Base-by-base conservation (phyloP, 2,797 vertebrate genomes). In the Pygocentrus nattereri region DNA sequence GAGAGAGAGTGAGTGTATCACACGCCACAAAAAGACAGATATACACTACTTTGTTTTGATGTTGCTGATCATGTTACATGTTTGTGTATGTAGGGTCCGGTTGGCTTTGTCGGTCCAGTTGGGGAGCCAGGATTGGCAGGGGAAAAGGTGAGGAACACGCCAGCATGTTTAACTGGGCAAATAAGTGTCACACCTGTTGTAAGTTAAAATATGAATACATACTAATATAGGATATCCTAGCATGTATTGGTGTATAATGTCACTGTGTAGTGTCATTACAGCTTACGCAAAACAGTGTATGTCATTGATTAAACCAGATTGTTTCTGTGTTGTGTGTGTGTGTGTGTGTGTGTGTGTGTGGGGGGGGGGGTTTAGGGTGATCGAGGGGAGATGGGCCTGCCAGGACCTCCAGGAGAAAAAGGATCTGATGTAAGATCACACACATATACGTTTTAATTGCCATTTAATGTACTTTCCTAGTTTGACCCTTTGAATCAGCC, bases 381-480 rank as follows among this genome's bases (percentile, higher is more conserved):
- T 85, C 96, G 98, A 77, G 98, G 98, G 56, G 85, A 93, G 47
- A 96, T 95, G 89, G 98, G 98, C 85, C 93, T 94, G 85, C 98
- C 98, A 1, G 98, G 98, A 79, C 96, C 96, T 71, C 95, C 96
- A 54, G 98, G 98, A 91, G 95, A 96, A 92, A 99, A 99, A 92
- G 98, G 98, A 92, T 93, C 95, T 81, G 94, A 91, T 93, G 98
- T 99, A 97, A 95, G 96, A 91, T 93, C 70, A 21, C n/a, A 31
- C 10, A n/a, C 11, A 30, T 61, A 3, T 5, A 38, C 38, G 8
- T 38, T n/a, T 38, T 38, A 38, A 38, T 5, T 38, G 38, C 38
- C n/a, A n/a, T 38, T 5, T 5, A 38, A 38, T 8, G 4, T 38
- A 8, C 4, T 38, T 38, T 38, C 38, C 8, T 38, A 38, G 38